Base-by-base conservation (phyloP, 2,888 invertebrate genomes). In the Bedellia somnulentella region DNA sequence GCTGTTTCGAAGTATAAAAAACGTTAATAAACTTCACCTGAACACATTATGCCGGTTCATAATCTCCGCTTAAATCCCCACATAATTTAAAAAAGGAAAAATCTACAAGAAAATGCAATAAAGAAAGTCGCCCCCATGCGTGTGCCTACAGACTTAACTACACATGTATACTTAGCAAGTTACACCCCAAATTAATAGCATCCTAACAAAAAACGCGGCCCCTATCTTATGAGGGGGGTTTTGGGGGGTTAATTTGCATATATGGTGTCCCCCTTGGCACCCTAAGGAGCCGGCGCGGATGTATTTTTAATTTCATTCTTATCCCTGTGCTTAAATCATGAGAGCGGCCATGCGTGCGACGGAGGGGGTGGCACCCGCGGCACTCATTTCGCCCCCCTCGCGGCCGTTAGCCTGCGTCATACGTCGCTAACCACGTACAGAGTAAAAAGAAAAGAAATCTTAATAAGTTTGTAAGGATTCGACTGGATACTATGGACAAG, bases 291-390 rank as follows among this genome's bases (percentile, higher is more conserved):
- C 8, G 60, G 52, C 51, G 56, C 44, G 71, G 75, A 75, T 75
- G 75, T 75, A 75, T 75, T 75, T 75, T 75, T 75, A 75, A 75
- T 75, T 75, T 75, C 73, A 73, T 75, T 75, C 75, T 75, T 75
- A 75, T 73, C 73, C 75, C 61, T 55, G 70, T 64, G 70, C 75
- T 75, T 75, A 73, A 75, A 73, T 75, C 73, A 75, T 75, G 73
- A 67, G 67, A 63, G 73, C 75, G 73, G 70, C 75, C 75, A 75
- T 75, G 75, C 75, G 75, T 73, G 73, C 60, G 57, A 15, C 18
- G 30, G 27, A 23, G 32, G 30, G 53, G 49, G 36, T 40, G 44
- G 48, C 43, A 37, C 47, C 49, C 44, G 47, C 47, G 39, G 45
- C 50, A 23, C 31, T 32, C 35, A 29, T 30, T 31, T 26, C 43